Base-by-base conservation (phyloP, 2,888 invertebrate genomes). In the Furcula furcula region DNA sequence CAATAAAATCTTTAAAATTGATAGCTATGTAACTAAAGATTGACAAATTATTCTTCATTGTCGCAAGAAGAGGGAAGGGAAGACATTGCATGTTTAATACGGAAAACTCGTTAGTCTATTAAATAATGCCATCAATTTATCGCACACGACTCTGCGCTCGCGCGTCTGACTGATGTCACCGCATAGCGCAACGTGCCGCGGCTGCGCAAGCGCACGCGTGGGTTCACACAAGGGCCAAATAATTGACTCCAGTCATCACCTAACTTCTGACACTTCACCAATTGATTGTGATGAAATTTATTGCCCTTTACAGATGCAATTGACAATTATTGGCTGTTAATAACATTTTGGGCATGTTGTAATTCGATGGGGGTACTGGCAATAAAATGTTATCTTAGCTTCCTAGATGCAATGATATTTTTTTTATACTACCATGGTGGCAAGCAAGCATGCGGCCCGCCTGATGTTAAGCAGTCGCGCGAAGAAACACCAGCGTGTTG, bases 221-320 rank as follows among this genome's bases (percentile, higher is more conserved):
- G 54, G 69, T 40, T 45, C 7, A 31, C 45, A 38, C 55, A 58
- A 57, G 46, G 63, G 51, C 46, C 56, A 54, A 36, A 43, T 57
- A 70, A 71, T 64, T 67, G 69, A 69, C 66, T 59, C 51, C 51
- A 30, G 43, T 37, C 21, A 40, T 50, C 56, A 66, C 61, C 66
- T 66, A 68, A 75, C 72, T 59, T 59, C 40, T 68, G 72, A 69
- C 76, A 65, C 36, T 36, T 51, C 57, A 46, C 51, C 44, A 45
- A 44, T 55, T 41, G 42, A 34, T 51, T 45, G 38, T 43, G 37
- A 46, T 49, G 49, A 48, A 49, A 56, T 54, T 31, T 34, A 45
- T 37, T 40, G 47, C 47, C 45, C 36, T 50, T 49, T 47, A 29
- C 37, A 34, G 29, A 29, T 7, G 36, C 49, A 55, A 62, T 47